These are phyloP conservation scores for chimpanzee (Pan troglodytes) DNA, from an alignment of 2,113 vertebrate genomes.

Conservation along the genomic window NHGRI_mPanTro3-v2.1_pri NC_072416.2:4338001-4338500, in stretches of 20 bases:
- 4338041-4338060: not conserved
- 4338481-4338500: not conserved
- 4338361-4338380: fast-evolving
- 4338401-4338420: not conserved
- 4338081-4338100: not conserved
- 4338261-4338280: fast-evolving
- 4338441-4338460: too few species aligned
- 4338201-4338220: not conserved
- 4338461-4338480: fast-evolving
- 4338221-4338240: too few species aligned
- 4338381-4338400: not conserved
- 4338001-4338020: not conserved
- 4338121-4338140: not conserved
- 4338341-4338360: not conserved
- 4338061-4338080: not conserved
- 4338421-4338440: fast-evolving
- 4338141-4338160: not conserved
- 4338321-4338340: not conserved
- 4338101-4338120: not conserved
- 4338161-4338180: not conserved
- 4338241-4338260: not conserved
- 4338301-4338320: not conserved
- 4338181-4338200: not conserved
- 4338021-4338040: constrained; percentile 8
- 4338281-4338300: not conserved